Base-by-base conservation (phyloP, 2,797 vertebrate genomes). In the Hydrolagus colliei region DNA sequence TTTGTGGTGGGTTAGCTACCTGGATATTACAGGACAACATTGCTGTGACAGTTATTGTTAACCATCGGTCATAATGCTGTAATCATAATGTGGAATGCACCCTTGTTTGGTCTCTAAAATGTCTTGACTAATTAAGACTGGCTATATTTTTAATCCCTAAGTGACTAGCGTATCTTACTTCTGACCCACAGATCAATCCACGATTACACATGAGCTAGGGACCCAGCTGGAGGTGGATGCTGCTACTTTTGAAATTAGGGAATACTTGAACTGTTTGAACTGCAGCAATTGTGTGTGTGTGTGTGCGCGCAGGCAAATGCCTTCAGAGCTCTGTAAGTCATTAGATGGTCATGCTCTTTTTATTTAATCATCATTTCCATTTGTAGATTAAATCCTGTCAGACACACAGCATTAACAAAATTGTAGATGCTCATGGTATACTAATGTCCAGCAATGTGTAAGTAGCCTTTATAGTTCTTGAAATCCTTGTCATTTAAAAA, bases 351-450 rank as follows among this genome's bases (percentile, higher is more conserved):
- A 18, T 67, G 8, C 14, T 82, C 79, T 79, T 22, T 32, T 80
- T 67, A 10, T 35, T 68, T 20, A 32, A 35, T 32, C 20, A 52
- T 65, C 13, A 32, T 32, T 16, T 82, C 63, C 12, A 68, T 82
- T 18, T 82, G 63, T 80, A 80, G 77, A 82, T 41, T 84, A 84
- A 84, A 84, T 84, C 62, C 32, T 80, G 78, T 67, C 78, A 80
- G 59, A n/a, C 61, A 13, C 7, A 41, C 32, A 35, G 79, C 18
- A 71, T 18, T 35, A 20, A 52, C 41, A 52, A 52, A 52, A 52
- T 52, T 52, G 41, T 52, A 52, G 41, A 52, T 52, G 41, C 41
- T 52, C 41, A 52, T 52, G 41, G 41, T 52, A 52, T 52, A 52
- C 41, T 52, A 52, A 52, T 52, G 41, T 52, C 6, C 41, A 59